A percentile compares a stretch with the other conserved stretches of the same genome.
Evolutionary conservation across 2,113 vertebrate genomes (phyloP).

Genomic region (Pogonocichla stellata): DNA sequence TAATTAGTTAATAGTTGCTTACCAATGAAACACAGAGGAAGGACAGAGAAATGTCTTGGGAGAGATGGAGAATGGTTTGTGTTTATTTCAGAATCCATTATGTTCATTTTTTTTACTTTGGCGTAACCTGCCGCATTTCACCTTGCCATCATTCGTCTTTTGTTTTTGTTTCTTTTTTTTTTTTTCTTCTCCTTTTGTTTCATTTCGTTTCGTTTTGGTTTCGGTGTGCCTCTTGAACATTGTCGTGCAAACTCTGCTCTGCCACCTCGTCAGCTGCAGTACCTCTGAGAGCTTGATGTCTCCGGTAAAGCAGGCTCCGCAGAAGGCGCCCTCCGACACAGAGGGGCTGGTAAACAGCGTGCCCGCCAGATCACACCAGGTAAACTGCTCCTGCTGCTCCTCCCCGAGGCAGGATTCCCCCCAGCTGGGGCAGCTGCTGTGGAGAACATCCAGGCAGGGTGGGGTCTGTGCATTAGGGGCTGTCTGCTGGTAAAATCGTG

Average conservation of each 20-base stretch:
- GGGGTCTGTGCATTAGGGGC: background rate
- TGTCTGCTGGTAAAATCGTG: background rate
- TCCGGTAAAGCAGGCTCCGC: conserved; percentile 83
- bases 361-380: conserved; percentile 88
- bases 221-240: conserved; percentile 57
- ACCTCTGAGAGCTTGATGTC: conserved; percentile 88
- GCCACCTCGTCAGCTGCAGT: conserved; percentile 82
- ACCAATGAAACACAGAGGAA: background rate
- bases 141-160: conserved; percentile 52
- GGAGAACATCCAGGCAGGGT: background rate
- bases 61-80: conserved; percentile 30
- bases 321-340: conserved; percentile 86
- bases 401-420: background rate
- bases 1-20: background rate
- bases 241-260: conserved; percentile 71
- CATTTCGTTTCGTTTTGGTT: background rate
- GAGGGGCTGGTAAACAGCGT: conserved; percentile 86
- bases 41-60: background rate
- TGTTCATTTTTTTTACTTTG: conserved; percentile 63
- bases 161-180: background rate
- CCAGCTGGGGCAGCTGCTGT: background rate
- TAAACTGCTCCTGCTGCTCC: conserved; percentile 72
- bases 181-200: background rate
- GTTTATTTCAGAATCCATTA: background rate
- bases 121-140: conserved; percentile 31